Conservation (phyloP, 2,797 vertebrate genomes). For the Myotis myotis region DNA sequence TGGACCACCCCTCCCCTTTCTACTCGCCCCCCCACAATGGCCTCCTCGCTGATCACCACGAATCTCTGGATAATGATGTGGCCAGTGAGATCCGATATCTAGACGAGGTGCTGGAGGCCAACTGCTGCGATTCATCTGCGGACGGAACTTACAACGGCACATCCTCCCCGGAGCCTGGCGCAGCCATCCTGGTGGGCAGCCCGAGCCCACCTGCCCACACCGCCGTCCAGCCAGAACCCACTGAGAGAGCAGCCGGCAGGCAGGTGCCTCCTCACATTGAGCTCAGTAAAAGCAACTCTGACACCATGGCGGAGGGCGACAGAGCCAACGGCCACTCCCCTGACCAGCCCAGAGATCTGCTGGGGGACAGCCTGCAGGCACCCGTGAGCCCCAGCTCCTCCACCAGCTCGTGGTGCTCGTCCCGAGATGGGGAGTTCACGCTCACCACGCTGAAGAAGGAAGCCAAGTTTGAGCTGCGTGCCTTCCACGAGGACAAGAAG, state of each 20-base stretch:
- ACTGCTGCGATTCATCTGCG: constrained; percentile 87
- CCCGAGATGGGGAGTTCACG: constrained; percentile 84
- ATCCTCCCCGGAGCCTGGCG: constrained; percentile 82
- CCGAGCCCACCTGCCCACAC: constrained; percentile 82
- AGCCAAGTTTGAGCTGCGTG: constrained; percentile 94
- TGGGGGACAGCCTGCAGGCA: constrained; percentile 75
- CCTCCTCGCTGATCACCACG: constrained; percentile 84
- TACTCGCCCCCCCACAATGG: constrained; percentile 87
- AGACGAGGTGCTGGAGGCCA: constrained; percentile 96
- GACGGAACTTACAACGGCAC: constrained; percentile 91
- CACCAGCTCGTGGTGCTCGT: constrained; percentile 83
- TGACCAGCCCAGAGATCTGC: constrained; percentile 63
- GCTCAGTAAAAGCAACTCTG: constrained; percentile 63
- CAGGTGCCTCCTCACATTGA: constrained; percentile 79
- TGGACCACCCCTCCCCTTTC: constrained; percentile 86
- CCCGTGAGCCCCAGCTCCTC: constrained; percentile 85
- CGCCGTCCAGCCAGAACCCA: constrained; percentile 73
- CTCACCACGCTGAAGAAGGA: constrained; percentile 88
- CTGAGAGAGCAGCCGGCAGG: constrained; percentile 79
- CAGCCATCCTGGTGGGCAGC: constrained; percentile 79
- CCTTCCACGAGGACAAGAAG: constrained; percentile 95
- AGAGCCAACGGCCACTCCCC: constrained; percentile 83
- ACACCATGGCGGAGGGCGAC: constrained; percentile 70
- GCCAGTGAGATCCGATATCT: constrained; percentile 95
- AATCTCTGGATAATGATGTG: constrained; percentile 91